phyloP scores from a whole-genome alignment of 2,113 vertebrate species.

The Malaclemys terrapin region DNA sequence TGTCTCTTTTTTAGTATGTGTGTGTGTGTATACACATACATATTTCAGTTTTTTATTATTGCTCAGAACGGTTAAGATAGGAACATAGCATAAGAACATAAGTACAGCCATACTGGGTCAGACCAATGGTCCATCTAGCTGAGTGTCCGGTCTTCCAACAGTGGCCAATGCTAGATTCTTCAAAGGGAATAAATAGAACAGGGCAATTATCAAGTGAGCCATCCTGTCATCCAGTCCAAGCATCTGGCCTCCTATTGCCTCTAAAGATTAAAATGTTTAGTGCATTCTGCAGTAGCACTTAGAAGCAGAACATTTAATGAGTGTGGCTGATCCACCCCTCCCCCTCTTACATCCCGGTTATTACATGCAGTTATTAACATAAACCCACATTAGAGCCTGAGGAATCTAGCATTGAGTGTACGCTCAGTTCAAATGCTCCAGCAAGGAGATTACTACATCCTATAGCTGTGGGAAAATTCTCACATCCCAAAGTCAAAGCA shows the following conservation, averaged over 20 bases:
- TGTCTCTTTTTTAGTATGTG: not conserved
- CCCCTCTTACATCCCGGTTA: conserved; percentile 31
- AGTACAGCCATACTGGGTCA: not conserved
- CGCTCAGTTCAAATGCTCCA: conserved; percentile 40
- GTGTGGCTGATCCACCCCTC: not conserved
- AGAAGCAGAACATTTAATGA: not conserved
- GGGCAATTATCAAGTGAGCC: not conserved
- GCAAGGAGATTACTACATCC: conserved; percentile 37
- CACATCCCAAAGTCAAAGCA: not conserved
- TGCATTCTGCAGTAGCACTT: not conserved
- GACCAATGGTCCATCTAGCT: not conserved
- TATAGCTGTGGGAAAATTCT: conserved; percentile 16
- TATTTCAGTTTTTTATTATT: not conserved
- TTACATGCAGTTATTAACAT: not conserved
- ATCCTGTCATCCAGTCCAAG: not conserved
- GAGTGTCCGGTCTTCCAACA: too few species aligned
- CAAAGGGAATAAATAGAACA: not conserved
- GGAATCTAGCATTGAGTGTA: not conserved
- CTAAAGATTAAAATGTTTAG: not conserved
- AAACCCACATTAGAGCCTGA: conserved; percentile 37
- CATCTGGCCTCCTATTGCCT: not conserved
- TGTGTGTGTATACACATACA: not conserved
- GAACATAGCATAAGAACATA: not conserved
- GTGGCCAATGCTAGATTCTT: not conserved
- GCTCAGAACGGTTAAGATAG: not conserved